Evolutionary conservation across 2,888 invertebrate species (phyloP), one percentile per base, ranked within the genome.

Genomic region (Ceriagrion tenellum): DNA sequence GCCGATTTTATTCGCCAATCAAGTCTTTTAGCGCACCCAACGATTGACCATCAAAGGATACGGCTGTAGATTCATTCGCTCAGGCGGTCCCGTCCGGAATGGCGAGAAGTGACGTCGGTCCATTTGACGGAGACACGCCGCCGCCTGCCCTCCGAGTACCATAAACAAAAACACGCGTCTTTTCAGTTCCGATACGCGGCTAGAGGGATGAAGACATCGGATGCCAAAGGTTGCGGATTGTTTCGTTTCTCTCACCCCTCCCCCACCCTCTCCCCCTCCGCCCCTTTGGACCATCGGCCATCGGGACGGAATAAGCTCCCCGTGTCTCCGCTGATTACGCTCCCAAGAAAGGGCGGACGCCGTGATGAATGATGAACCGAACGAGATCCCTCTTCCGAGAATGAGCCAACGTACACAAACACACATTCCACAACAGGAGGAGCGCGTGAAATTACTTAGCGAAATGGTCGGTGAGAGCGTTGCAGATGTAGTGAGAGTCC

Each of bases 161-260:
- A 55, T 55, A 47, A 89, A 89, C 89, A 89, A 55, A 89, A 55
- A 89, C 89, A 55, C 89, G 89, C 89, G 89, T 55, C 89, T n/a
- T 89, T 55, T 89, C 89, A 55, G 55, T 89, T 55, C 89, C 26
- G 13, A 89, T 55, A 89, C 26, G 55, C 47, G 47, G 8, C 55
- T 26, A 59, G 16, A n/a, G 23, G 55, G 55, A 89, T 55, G 89
- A 55, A 89, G 47, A 55, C 89, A 89, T 89, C 55, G 47, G 59
- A 59, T 59, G 20, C 12, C 55, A 13, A 35, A n/a, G 35, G 35
- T 26, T 81, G 26, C 35, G 81, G 26, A 35, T 88, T 35, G 47
- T 40, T 88, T 18, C 88, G 23, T 88, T 47, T 88, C 88, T 55
- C 23, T 26, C 20, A 23, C 88, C 13, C 30, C 47, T 12, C 1